These are phyloP conservation scores for Solen grandis DNA, from an alignment of 1,140 invertebrate species.

Conservation along the genomic window DNA sequence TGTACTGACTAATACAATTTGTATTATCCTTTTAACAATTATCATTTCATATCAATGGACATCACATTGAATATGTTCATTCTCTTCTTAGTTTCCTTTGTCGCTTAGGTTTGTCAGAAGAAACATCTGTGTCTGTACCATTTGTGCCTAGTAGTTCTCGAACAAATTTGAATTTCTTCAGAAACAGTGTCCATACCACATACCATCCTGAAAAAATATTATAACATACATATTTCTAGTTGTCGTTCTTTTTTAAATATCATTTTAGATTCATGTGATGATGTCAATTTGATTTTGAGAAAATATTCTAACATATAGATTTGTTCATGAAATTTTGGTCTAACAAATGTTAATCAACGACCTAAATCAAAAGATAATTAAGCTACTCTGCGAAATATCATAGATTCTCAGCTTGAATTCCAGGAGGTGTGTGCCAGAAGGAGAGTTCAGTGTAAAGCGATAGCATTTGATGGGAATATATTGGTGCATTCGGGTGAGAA, in stretches of 20 bases:
- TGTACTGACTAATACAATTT: no score
- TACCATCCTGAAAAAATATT: constrained; percentile 88
- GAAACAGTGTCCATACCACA: constrained; percentile 93
- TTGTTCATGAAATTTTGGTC: neutral
- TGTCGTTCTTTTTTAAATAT: neutral
- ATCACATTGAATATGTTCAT: constrained; percentile 1
- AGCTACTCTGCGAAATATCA: neutral
- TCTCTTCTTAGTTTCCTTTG: constrained; percentile 57
- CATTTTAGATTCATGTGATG: neutral
- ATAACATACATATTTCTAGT: neutral
- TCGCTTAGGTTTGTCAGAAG: no score
- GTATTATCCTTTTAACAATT: no score
- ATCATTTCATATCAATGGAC: no score
- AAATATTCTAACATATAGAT: neutral
- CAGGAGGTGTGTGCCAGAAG: no score
- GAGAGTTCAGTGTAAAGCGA: no score
- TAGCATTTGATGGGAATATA: no score
- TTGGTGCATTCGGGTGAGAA: no score
- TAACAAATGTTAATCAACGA: neutral
- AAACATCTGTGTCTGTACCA: constrained; percentile 50
- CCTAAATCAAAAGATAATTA: neutral
- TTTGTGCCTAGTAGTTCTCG: constrained; percentile 85
- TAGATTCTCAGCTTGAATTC: no score
- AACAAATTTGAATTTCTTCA: constrained; percentile 92
- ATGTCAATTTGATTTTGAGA: neutral